Evolutionary conservation across 1,140 invertebrate genomes (phyloP), one percentile per base, ranked within the genome.

Genomic region (Lucilia sericata): DNA sequence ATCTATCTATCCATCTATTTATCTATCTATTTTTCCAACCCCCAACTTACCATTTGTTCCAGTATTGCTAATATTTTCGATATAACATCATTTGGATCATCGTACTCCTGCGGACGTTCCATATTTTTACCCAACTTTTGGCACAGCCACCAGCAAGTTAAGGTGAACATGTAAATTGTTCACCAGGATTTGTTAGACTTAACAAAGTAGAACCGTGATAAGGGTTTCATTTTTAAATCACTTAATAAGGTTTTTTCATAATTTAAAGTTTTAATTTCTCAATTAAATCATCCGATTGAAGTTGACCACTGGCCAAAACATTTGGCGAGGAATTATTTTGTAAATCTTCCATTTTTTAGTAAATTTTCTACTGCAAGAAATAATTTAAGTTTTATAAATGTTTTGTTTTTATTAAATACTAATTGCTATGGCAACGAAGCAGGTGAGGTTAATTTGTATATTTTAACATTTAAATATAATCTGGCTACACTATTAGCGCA

Each of bases 141-240:
- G 86, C 99, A 95, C 2, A 99, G 91, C 98, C 98, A 99, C 19
- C 97, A 96, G 74, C 96, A 95, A 34, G 99, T 92, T 5, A 96
- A 95, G 0, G 96, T 96, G 91, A 99, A 99, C 86, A 97, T 94
- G 88, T 95, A 92, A 99, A 99, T 91, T 99, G 98, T 91, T 99
- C 98, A 7, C 98, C 98, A 49, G 98, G 95, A 93, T 99, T 99
- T 78, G 96, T n/a, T 97, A 19, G 95, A 93, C 65, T 97, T 93
- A 0, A 96, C 95, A 92, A 99, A 99, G 89, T 99, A 99, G 90
- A 98, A 97, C 85, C 98, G 96, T 88, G 90, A 95, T 87, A 97
- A 92, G 0, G 95, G 94, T 91, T 96, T 96, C 93, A 97, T 94
- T 92, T 97, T 98, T 49, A 96, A 93, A 86, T 95, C 94, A 93